phyloP scores from a whole-genome alignment of 35 echinoderm and acorn worm genomes.

The Patiria miniata region DNA sequence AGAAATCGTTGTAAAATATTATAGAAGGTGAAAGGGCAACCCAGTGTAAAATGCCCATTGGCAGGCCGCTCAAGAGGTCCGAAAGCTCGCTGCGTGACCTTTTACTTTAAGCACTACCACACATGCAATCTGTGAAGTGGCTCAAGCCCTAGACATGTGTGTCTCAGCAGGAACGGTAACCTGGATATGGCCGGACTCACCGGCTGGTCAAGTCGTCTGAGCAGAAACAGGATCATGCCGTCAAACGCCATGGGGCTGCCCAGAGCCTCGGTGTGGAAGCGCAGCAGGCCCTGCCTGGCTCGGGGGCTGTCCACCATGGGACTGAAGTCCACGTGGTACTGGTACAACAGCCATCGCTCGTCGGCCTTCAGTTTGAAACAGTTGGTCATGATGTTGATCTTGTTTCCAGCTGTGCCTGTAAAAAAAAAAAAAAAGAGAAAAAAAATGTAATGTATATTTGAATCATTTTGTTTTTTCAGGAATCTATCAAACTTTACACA shows the following conservation, averaged over 20 bases:
- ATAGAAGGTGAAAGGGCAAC: no score
- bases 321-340: constrained; percentile 88
- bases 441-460: background rate
- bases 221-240: constrained; percentile 71
- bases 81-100: no score
- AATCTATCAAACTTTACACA: background rate
- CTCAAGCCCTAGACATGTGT: no score
- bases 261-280: constrained; percentile 39
- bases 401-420: constrained; percentile 39
- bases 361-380: constrained; percentile 64
- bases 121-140: no score
- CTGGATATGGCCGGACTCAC: constrained; percentile 26
- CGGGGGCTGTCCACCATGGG: constrained; percentile 64
- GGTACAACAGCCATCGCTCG: constrained; percentile 75
- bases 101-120: no score
- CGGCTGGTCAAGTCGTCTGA: constrained; percentile 56
- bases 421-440: background rate
- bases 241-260: constrained; percentile 72
- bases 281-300: constrained; percentile 56
- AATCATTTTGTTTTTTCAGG: background rate
- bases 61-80: no score
- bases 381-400: constrained; percentile 50
- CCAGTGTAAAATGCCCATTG: no score
- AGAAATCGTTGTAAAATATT: no score
- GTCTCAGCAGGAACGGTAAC: no score